These are phyloP conservation scores for Arnoldichthys spilopterus DNA, from an alignment of 2,797 vertebrate genomes.

Conservation along the genomic window DNA sequence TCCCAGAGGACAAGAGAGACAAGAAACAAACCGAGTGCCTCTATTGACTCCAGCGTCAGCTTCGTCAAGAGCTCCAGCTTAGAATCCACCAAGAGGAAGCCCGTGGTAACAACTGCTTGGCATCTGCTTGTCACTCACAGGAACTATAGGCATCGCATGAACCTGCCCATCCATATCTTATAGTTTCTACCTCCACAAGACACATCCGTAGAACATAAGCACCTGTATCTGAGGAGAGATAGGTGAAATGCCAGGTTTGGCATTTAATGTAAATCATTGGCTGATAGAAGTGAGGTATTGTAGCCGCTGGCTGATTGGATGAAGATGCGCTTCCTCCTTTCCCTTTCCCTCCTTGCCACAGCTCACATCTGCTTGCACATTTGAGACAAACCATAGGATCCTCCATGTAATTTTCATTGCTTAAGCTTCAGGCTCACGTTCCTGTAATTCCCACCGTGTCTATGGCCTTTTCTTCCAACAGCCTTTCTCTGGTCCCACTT, in stretches of 20 bases:
- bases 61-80: slow-evolving; percentile 72
- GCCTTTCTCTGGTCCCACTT: slow-evolving; percentile 52
- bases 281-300: slow-evolving; percentile 52
- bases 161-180: slow-evolving; percentile 73
- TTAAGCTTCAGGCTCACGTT: slow-evolving; percentile 74
- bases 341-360: slow-evolving; percentile 63
- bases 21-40: slow-evolving; percentile 58
- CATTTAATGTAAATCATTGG: slow-evolving; percentile 70
- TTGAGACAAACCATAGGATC: slow-evolving; percentile 71
- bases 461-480: slow-evolving; percentile 76
- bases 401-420: slow-evolving; percentile 76
- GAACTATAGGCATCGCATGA: slow-evolving; percentile 82
- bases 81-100: slow-evolving; percentile 79
- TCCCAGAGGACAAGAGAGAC: slow-evolving; percentile 74
- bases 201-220: slow-evolving; percentile 54
- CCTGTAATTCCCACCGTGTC: slow-evolving; percentile 68
- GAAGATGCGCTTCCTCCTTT: slow-evolving; percentile 65
- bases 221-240: slow-evolving; percentile 60
- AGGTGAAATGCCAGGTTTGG: slow-evolving; percentile 69
- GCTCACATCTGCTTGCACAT: slow-evolving; percentile 82
- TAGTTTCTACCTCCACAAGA: slow-evolving; percentile 67
- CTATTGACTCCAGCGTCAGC: slow-evolving; percentile 74
- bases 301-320: slow-evolving; percentile 68
- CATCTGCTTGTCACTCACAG: slow-evolving; percentile 73
- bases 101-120: slow-evolving; percentile 79